Base-by-base conservation (phyloP, 2,888 invertebrate genomes). In the Agrochola lychnidis region DNA sequence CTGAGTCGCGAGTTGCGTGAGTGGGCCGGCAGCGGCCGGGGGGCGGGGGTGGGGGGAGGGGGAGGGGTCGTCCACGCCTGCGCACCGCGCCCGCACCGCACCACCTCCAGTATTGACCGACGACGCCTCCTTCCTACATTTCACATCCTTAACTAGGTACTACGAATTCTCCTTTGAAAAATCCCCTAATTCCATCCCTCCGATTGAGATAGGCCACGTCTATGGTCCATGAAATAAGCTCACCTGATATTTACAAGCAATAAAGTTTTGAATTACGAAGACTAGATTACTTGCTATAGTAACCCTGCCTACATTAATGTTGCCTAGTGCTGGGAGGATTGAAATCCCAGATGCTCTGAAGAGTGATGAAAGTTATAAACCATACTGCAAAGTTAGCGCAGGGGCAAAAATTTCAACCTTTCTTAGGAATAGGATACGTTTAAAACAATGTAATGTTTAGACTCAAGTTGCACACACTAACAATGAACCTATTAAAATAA, bases 31-130 rank as follows among this genome's bases (percentile, higher is more conserved):
- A 86, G 89, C 87, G 89, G 91, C 90, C 75, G 72, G 92, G 91
- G 91, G 91, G 85, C 88, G 90, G 92, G 93, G 93, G 92, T 30
- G 6, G 25, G 40, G 93, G 91, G 76, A 1, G 51, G 19, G 51
- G 74, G 81, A 42, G 36, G 78, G 78, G 76, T 75, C 76, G 63
- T 92, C 93, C 95, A 94, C 95, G 94, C 95, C 94, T 94, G 95
- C 94, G 95, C 94, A 88, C 93, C 93, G 91, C 93, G 88, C 93
- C 93, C 94, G 93, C 95, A 88, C 95, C 94, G 94, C 95, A 92
- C 96, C 95, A 96, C 95, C 96, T 95, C 93, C 95, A 95, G 96
- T 96, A 96, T 96, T 96, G 96, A 96, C 96, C 96, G 95, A 96
- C 95, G 95, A 95, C 96, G 96, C 96, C 96, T 96, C 95, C 95